Evolutionary conservation across 2,888 invertebrate genomes (phyloP).

Genomic region (Caradrina clavipalpis): DNA sequence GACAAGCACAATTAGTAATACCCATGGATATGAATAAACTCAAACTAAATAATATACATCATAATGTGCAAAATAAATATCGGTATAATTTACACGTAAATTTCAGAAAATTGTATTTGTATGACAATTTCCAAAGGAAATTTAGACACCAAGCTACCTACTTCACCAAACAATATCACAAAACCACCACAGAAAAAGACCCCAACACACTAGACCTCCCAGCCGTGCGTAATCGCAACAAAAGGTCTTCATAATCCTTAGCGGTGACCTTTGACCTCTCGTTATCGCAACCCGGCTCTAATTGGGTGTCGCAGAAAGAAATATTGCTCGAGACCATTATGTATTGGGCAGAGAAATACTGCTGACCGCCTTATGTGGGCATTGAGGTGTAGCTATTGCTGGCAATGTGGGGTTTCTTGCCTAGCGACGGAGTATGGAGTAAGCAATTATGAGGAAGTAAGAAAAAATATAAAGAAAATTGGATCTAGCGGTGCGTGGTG

Average conservation of each 20-base stretch:
- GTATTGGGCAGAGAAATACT: constrained; percentile 58
- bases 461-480: not conserved
- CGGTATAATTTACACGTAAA: too few relatives aligned
- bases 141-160: not conserved
- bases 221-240: constrained; percentile 51
- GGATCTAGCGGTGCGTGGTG: not conserved
- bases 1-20: too few relatives aligned
- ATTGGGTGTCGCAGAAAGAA: constrained; percentile 68
- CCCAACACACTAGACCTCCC: constrained; percentile 1
- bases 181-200: constrained; percentile 10
- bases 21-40: too few relatives aligned
- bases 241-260: constrained; percentile 59
- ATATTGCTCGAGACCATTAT: constrained; percentile 57
- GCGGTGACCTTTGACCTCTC: constrained; percentile 65
- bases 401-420: constrained; percentile 22
- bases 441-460: constrained; percentile 21
- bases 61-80: too few relatives aligned
- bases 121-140: not conserved
- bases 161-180: constrained; percentile 10
- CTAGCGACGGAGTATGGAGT: not conserved
- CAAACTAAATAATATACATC: too few relatives aligned
- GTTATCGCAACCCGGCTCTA: constrained; percentile 67
- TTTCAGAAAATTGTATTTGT: too few relatives aligned
- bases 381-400: constrained; percentile 6
- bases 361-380: constrained; percentile 38